Evolutionary conservation across 2,113 vertebrate genomes (phyloP).

Genomic region (Podarcis cretensis): DNA sequence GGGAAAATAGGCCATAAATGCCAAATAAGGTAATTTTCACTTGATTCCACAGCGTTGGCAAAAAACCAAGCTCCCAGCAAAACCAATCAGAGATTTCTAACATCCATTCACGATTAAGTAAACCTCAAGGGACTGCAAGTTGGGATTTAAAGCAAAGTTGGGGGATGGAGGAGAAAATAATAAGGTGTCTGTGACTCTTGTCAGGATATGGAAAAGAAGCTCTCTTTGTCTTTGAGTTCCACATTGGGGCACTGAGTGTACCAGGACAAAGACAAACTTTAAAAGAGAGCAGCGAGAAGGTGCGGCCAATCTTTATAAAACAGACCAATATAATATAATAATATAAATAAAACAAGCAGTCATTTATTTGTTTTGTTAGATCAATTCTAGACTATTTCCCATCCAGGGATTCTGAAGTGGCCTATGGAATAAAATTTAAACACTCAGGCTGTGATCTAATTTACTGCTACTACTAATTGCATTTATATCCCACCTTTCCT

Average conservation of each 20-base stretch:
- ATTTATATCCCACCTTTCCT: not conserved
- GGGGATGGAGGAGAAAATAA: not conserved
- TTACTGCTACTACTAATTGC: no score
- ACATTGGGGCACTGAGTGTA: not conserved
- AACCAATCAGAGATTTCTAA: not conserved
- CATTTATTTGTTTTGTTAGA: no score
- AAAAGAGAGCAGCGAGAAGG: not conserved
- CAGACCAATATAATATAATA: not conserved
- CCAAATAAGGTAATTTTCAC: conserved; percentile 1
- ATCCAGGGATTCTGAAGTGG: no score
- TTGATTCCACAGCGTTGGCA: not conserved
- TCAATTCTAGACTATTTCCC: no score
- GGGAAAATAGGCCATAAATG: conserved; percentile 21
- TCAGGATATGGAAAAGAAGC: not conserved
- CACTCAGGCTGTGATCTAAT: no score
- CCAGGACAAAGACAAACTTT: not conserved
- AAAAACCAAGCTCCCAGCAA: not conserved
- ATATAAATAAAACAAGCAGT: not conserved
- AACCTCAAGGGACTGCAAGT: not conserved
- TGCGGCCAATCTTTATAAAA: not conserved
- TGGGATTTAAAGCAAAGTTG: not conserved
- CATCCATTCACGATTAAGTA: conserved; percentile 8
- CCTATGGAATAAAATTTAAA: no score
- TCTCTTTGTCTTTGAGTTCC: not conserved
- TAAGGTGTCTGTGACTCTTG: not conserved